A percentile compares a stretch with the other conserved stretches of the same genome.
Evolutionary conservation across 2,113 vertebrate species (phyloP).

Genomic region (Rhipidura dahli): DNA sequence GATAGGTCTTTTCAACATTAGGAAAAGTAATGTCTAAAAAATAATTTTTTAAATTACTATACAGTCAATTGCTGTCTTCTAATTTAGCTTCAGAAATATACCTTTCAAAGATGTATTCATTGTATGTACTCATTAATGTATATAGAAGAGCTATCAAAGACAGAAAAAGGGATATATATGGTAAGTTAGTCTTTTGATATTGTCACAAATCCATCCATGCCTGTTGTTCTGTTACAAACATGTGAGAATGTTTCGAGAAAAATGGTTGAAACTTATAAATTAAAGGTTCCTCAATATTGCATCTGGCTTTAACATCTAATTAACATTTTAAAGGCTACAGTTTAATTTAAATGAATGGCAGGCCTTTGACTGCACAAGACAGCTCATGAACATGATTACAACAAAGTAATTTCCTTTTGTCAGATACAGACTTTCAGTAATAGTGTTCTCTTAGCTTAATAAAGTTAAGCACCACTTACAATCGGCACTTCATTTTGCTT

Average conservation of each 20-base stretch:
- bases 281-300: conserved; percentile 69
- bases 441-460: conserved; percentile 70
- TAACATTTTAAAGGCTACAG: conserved; percentile 71
- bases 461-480: conserved; percentile 75
- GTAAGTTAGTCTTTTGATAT: conserved; percentile 48
- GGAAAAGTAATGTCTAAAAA: not conserved
- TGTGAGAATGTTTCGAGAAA: conserved; percentile 56
- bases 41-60: not conserved
- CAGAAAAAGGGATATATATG: conserved; percentile 50
- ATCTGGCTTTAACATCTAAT: conserved; percentile 66
- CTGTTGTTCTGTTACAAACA: conserved; percentile 57
- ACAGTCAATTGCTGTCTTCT: conserved; percentile 17
- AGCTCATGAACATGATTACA: conserved; percentile 68
- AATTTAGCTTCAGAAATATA: conserved; percentile 47
- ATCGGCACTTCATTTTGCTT: conserved; percentile 65
- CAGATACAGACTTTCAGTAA: conserved; percentile 65
- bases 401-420: conserved; percentile 75
- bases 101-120: conserved; percentile 11
- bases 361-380: conserved; percentile 68
- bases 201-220: conserved; percentile 45
- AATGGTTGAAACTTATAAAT: conserved; percentile 67
- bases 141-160: conserved; percentile 6
- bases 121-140: conserved; percentile 28
- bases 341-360: conserved; percentile 72
- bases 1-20: not conserved